Percentiles rank a stretch among this genome's conserved stretches.
Evolutionary conservation across 2,113 vertebrate genomes (phyloP).

Genomic region (Corythornis madagascariensis): DNA sequence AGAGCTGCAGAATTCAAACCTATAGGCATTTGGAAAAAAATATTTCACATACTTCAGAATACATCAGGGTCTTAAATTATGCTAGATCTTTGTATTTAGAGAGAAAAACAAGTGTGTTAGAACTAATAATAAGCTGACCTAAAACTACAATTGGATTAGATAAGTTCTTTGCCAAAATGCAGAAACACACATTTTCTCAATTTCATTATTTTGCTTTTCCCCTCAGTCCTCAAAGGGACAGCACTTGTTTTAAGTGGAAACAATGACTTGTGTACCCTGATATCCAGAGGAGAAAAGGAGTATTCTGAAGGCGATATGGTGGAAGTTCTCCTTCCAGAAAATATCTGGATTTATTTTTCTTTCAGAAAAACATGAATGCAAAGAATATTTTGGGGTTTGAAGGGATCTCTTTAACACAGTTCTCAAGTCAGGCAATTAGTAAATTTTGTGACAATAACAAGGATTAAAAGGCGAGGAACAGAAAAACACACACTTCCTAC

Average conservation of each 20-base stretch:
- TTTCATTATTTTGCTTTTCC: background rate
- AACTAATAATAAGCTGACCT: constrained; percentile 4
- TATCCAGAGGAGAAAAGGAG: background rate
- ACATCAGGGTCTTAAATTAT: constrained; percentile 24
- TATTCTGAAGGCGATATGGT: background rate
- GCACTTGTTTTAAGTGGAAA: background rate
- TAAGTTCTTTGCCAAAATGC: background rate
- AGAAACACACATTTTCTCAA: background rate
- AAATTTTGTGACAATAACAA: background rate
- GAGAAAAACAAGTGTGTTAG: background rate
- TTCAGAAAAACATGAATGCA: background rate
- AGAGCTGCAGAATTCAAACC: background rate
- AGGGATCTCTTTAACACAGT: background rate
- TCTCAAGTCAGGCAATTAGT: background rate
- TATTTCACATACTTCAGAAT: background rate
- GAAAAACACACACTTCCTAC: background rate
- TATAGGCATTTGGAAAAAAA: constrained; percentile 7
- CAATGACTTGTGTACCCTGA: background rate
- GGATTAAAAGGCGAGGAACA: background rate
- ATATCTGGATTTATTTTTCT: background rate
- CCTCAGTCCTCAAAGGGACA: background rate
- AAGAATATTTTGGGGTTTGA: background rate
- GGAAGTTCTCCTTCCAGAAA: background rate
- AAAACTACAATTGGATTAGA: background rate
- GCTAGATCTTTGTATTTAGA: background rate